These are phyloP conservation scores for Ridgeia piscesae DNA, from an alignment of 1,140 invertebrate species.

Conservation along the genomic window DNA sequence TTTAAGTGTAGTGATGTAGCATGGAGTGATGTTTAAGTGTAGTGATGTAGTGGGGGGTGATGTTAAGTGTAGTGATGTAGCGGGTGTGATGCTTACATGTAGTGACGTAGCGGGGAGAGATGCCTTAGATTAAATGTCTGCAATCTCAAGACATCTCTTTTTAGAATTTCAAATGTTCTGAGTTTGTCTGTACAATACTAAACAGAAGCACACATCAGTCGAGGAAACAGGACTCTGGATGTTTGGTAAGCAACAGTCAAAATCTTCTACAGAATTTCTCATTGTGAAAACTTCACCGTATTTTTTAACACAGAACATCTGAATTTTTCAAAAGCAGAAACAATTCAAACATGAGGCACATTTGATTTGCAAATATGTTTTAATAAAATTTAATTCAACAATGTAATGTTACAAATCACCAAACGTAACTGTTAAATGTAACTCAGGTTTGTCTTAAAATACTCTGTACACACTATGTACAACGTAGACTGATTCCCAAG, in stretches of 20 bases:
- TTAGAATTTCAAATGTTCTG: neutral
- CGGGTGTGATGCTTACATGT: too few species aligned
- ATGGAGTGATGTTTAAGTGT: too few species aligned
- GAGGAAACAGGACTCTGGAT: neutral
- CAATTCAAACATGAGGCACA: neutral
- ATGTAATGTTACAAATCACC: neutral
- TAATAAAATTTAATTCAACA: neutral
- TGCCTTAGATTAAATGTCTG: too few species aligned
- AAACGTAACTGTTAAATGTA: neutral
- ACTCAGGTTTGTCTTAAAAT: neutral
- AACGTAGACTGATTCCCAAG: neutral
- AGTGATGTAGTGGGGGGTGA: too few species aligned
- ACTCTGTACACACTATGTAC: neutral
- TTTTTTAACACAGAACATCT: neutral
- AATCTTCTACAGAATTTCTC: neutral
- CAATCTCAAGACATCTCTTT: too few species aligned
- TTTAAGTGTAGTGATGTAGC: too few species aligned
- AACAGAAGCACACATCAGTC: neutral
- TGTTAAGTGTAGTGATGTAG: too few species aligned
- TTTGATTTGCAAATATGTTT: conserved; percentile 2
- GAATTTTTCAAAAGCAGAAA: neutral
- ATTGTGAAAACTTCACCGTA: neutral
- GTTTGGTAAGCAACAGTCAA: neutral
- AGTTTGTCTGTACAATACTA: neutral
- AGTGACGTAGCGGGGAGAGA: too few species aligned